These are phyloP conservation scores for Parotocinclus haroldoi DNA, from an alignment of 2,797 vertebrate genomes.

Conservation along the genomic window DNA sequence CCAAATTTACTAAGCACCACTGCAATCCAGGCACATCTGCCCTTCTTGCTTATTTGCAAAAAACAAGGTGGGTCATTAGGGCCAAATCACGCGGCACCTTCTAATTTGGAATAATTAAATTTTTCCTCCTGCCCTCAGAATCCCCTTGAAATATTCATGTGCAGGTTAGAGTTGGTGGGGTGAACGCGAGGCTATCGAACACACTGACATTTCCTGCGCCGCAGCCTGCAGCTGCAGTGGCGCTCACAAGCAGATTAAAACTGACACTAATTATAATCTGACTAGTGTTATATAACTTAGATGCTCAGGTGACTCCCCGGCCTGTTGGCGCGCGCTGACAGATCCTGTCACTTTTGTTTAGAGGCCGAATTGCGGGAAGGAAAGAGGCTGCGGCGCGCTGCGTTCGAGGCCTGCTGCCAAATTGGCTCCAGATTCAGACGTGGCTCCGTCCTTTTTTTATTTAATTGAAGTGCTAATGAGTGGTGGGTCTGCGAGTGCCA, in stretches of 20 bases:
- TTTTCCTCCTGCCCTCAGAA: conserved; percentile 53
- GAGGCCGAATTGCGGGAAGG: conserved; percentile 48
- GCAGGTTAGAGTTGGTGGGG: conserved; percentile 52
- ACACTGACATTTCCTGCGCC: conserved; percentile 46
- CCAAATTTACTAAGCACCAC: too few relatives aligned
- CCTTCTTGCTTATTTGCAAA: conserved; percentile 36
- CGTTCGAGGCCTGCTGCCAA: conserved; percentile 52
- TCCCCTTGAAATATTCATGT: conserved; percentile 57
- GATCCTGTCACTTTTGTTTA: conserved; percentile 62
- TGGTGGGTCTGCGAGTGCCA: conserved; percentile 50
- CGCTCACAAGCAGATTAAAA: conserved; percentile 55
- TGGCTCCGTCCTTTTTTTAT: conserved; percentile 57
- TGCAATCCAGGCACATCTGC: conserved; percentile 11
- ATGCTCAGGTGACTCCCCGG: conserved; percentile 58
- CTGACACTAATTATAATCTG: conserved; percentile 61
- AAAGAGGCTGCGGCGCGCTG: conserved; percentile 32
- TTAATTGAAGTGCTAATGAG: conserved; percentile 64
- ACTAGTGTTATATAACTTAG: conserved; percentile 61
- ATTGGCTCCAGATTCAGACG: conserved; percentile 57
- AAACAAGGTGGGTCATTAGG: conserved; percentile 39
- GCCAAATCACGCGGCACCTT: conserved; percentile 45
- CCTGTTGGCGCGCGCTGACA: conserved; percentile 48
- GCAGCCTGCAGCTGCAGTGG: conserved; percentile 46
- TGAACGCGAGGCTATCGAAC: conserved; percentile 49
- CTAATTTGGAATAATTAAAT: conserved; percentile 57